Base-by-base conservation (phyloP, 2,113 vertebrate genomes). In the Falcunculus frontatus region DNA sequence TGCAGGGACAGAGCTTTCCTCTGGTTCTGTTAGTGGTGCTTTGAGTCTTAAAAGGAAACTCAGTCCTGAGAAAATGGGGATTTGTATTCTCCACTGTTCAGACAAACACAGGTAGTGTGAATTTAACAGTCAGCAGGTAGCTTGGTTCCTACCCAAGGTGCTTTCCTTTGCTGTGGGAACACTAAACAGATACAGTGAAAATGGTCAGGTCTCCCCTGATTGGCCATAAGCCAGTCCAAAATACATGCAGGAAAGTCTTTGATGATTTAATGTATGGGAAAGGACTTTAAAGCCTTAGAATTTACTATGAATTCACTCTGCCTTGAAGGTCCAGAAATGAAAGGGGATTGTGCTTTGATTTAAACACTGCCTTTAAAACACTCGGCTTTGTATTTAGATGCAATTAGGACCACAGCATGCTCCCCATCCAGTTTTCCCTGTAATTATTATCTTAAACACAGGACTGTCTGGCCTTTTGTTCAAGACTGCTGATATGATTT, bases 371-470 rank as follows among this genome's bases (percentile, higher is more conserved):
- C 27, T 84, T 85, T 87, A 65, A 94, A 92, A 86, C 44, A 73
- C 39, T 87, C 44, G 1, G 80, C 84, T 94, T 95, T 94, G 76
- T 95, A 89, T 95, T 97, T 96, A 96, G 76, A 73, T 62, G 67
- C 72, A 97, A 94, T 97, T 97, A 97, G 94, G 92, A 91, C 92
- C 84, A 67, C 69, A 95, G 53, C 57, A 75, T 90, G 77, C 70
- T 90, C 35, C 55, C 35, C 75, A 67, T 89, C 83, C 46, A 90
- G 64, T 85, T 92, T 90, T 94, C 94, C 93, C 84, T 95, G 55
- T 96, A 97, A 97, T 96, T 96, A 96, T 92, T 90, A 64, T 92
- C 81, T 82, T 96, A 76, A 94, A 89, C 64, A 91, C 44, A 96
- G 67, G 65, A 95, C 60, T 65, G 76, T 60, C 64, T 93, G 64